Conservation (phyloP, 2,797 vertebrate genomes). For the Darevskia nairensis region DNA sequence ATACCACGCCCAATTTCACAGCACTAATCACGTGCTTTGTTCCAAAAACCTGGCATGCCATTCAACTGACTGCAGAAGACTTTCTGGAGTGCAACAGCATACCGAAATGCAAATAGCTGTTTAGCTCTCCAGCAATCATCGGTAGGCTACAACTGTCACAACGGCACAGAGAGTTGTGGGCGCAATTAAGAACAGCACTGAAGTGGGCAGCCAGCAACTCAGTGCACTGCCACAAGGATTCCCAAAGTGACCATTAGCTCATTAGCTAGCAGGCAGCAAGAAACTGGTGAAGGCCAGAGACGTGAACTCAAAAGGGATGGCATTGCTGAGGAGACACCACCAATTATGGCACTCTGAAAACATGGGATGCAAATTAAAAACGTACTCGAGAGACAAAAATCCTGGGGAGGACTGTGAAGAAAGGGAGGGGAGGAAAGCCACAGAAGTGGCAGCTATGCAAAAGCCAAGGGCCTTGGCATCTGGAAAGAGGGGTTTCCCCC, state of each 20-base stretch:
- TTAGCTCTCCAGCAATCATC: not conserved
- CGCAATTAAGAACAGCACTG: not conserved
- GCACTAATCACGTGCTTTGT: not conserved
- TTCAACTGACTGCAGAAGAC: not conserved
- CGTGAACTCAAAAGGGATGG: not conserved
- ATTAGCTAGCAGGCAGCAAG: conserved; percentile 14
- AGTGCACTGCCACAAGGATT: not conserved
- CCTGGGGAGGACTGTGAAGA: conserved; percentile 38
- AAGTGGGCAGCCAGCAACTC: not conserved
- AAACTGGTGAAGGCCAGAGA: not conserved
- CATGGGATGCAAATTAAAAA: conserved; percentile 56
- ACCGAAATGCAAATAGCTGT: not conserved
- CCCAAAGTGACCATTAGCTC: not conserved
- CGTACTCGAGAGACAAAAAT: conserved; percentile 35
- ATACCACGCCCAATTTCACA: not conserved
- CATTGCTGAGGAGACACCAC: conserved; percentile 33
- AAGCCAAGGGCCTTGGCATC: conserved; percentile 52
- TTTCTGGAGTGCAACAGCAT: not conserved
- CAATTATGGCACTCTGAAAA: conserved; percentile 36
- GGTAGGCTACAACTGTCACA: not conserved
- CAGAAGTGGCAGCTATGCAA: conserved; percentile 30
- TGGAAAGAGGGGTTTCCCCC: conserved; percentile 13
- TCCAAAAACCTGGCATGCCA: not conserved
- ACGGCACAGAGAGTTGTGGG: not conserved
- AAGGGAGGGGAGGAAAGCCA: not conserved